phyloP scores from a whole-genome alignment of 2,797 vertebrate species.

The Crocidura indochinensis region DNA sequence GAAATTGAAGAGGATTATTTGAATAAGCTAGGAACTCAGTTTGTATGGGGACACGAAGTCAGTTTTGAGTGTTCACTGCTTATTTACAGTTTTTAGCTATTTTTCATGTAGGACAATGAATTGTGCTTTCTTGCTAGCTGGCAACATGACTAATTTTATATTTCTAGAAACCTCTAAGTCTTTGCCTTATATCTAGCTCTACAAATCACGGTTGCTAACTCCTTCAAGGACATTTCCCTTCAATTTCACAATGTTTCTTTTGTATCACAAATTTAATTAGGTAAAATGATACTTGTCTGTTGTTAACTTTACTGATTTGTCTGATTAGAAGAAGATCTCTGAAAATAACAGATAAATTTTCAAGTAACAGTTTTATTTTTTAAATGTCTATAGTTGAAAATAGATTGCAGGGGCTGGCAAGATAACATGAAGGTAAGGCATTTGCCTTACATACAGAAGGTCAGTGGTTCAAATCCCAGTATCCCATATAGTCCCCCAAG shows the following conservation, averaged over 20 bases:
- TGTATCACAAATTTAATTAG: background rate
- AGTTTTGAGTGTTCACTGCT: background rate
- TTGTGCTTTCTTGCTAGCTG: background rate
- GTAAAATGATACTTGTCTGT: too few relatives aligned
- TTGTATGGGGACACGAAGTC: background rate
- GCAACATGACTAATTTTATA: background rate
- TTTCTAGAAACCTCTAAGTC: background rate
- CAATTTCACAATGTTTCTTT: background rate
- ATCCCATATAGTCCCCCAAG: too few relatives aligned
- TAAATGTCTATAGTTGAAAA: too few relatives aligned
- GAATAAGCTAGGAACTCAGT: background rate
- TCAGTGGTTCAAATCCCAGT: too few relatives aligned
- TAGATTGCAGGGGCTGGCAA: too few relatives aligned
- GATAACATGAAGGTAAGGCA: too few relatives aligned
- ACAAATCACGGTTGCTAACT: background rate
- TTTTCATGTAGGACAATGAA: background rate
- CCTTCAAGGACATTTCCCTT: background rate
- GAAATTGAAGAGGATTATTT: background rate
- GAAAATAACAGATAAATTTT: too few relatives aligned
- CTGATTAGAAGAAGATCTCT: too few relatives aligned
- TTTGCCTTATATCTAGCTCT: accelerated
- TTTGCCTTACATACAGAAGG: too few relatives aligned
- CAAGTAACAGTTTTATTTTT: too few relatives aligned
- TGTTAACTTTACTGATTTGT: too few relatives aligned
- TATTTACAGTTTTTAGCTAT: background rate